Base-by-base conservation (phyloP, 2,888 invertebrate genomes). In the Epirrhoe tristata region DNA sequence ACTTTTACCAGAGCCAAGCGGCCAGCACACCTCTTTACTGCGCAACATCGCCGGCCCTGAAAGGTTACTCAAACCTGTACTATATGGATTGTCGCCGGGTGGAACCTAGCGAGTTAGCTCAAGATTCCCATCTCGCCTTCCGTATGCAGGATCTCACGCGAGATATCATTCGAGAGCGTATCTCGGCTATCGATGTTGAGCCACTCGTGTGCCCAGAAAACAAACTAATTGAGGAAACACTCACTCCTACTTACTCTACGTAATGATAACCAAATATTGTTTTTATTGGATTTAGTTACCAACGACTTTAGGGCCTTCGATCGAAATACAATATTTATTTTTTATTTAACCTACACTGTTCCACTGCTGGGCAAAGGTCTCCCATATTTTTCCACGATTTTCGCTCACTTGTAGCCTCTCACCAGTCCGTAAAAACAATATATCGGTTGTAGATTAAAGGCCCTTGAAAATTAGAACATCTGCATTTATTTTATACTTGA, bases 11-110 rank as follows among this genome's bases (percentile, higher is more conserved):
- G 97, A 96, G 96, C 93, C 99, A 99, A 94, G 99, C 97, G 8
- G 97, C 99, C 0, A 96, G 97, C 70, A 98, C 98, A 0, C 95
- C 96, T 0, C 93, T 98, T 14, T 98, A 96, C 88, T 98, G 98
- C 87, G 98, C 98, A 6, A 96, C 97, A 0, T 96, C 97, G 0
- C 94, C 95, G 1, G 98, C 98, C 75, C 90, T 99, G 66, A 94
- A 95, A 36, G 97, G 96, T 0, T 87, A 96, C 0, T 96, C 98
- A n/a, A 98, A 97, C 12, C 86, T 96, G 69, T 99, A 99, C 90
- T 97, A 97, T 83, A 98, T 98, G 84, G 97, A 98, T 86, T 98
- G 98, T 81, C 96, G 94, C 83, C 95, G 96, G 34, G 96, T 97
- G 59, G 82, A 81, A 6, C 88, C 87, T 63, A 91, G 92, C 67